These are phyloP conservation scores for Rhizoglyphus robini DNA, from an alignment of 1,140 invertebrate species.

Conservation along the genomic window DNA sequence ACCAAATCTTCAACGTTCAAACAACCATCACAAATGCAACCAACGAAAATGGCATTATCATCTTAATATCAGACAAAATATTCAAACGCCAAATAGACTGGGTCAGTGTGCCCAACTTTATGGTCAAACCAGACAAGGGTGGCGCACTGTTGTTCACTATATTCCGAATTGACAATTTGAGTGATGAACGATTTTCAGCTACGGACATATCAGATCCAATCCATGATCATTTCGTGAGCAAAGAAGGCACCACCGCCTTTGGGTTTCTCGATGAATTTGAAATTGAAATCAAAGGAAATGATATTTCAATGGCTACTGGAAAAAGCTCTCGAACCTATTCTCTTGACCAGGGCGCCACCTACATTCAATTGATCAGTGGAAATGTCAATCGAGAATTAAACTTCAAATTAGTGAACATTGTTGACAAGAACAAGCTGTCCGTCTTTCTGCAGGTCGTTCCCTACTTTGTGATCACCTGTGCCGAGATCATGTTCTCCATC, in stretches of 20 bases:
- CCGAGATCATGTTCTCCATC: slow-evolving; percentile 77
- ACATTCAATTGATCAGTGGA: background rate
- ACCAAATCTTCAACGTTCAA: too few species aligned
- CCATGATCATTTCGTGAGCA: background rate
- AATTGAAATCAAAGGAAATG: slow-evolving; percentile 7
- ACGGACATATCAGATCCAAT: background rate
- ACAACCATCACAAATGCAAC: background rate
- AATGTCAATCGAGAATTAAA: background rate
- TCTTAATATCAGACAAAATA: background rate
- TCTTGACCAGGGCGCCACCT: background rate
- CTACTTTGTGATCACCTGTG: too few species aligned
- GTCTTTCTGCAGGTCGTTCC: slow-evolving; percentile 67
- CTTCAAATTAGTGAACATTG: background rate
- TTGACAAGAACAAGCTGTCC: slow-evolving; percentile 13
- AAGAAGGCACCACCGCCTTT: background rate
- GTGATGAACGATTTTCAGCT: slow-evolving; percentile 6
- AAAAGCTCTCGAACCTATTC: background rate
- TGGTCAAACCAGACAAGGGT: background rate
- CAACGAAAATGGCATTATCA: background rate
- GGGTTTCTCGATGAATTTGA: background rate
- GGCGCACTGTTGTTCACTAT: background rate
- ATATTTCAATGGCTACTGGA: background rate
- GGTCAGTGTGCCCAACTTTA: background rate
- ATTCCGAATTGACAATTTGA: background rate
- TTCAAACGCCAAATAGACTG: too few species aligned